A percentile compares a stretch with the other conserved stretches of the same genome.
phyloP scores from a whole-genome alignment of 2,888 invertebrate genomes.

The Myopa tessellatipennis region DNA sequence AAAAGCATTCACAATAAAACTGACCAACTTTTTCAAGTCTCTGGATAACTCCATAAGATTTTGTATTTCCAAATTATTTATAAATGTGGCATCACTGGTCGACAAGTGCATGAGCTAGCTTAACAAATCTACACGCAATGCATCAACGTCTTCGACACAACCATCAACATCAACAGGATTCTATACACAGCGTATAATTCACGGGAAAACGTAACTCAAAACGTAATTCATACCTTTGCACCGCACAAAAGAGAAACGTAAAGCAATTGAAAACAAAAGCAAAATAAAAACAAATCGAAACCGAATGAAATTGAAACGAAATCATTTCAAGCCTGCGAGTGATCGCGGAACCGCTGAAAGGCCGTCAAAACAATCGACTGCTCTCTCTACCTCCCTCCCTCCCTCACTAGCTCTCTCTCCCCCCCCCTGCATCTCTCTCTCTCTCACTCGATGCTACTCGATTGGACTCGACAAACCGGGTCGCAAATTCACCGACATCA shows the following conservation, averaged over 20 bases:
- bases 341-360: conserved; percentile 11
- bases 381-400: not conserved
- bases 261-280: not conserved
- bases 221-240: conserved; percentile 34
- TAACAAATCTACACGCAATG: not conserved
- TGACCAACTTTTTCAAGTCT: not conserved
- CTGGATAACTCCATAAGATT: not conserved
- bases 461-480: too few relatives aligned
- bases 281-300: conserved; percentile 16
- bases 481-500: too few relatives aligned
- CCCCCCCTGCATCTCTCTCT: too few relatives aligned
- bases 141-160: conserved; percentile 21
- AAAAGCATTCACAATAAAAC: not conserved
- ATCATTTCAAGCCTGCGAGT: conserved; percentile 52
- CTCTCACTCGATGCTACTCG: too few relatives aligned
- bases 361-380: not conserved
- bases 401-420: too few relatives aligned
- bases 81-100: conserved; percentile 10
- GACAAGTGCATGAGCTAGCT: not conserved
- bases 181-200: not conserved
- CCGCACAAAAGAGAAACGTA: not conserved
- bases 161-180: conserved; percentile 3
- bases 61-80: not conserved
- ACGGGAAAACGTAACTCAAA: conserved; percentile 28
- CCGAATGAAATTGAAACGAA: conserved; percentile 54